Conservation (phyloP, 2,888 invertebrate species). For the Thymelicus lineola region DNA sequence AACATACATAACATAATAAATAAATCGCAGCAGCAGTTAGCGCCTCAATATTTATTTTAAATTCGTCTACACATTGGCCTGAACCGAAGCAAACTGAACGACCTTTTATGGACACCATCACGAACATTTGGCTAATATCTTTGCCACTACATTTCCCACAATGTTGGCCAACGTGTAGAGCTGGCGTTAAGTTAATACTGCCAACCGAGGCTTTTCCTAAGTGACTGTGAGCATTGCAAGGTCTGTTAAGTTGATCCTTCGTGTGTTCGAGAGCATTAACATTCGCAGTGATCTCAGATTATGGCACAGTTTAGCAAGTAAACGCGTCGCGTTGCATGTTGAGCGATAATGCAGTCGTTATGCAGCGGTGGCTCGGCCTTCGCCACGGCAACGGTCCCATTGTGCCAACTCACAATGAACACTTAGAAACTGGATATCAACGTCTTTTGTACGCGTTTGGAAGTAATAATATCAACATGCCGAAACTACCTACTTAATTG, state of each 20-base stretch:
- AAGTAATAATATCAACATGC: constrained; percentile 57
- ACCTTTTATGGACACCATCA: no score
- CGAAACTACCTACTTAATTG: constrained; percentile 44
- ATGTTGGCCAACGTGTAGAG: no score
- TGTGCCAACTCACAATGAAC: constrained; percentile 75
- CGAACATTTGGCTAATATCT: no score
- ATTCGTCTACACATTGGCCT: no score
- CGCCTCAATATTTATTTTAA: no score
- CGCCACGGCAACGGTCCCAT: constrained; percentile 76
- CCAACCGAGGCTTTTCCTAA: background rate
- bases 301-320: constrained; percentile 29
- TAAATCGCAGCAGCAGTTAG: no score
- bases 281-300: constrained; percentile 26
- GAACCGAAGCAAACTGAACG: no score
- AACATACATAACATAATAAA: no score
- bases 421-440: constrained; percentile 77
- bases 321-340: constrained; percentile 55
- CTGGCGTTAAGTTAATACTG: no score
- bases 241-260: background rate
- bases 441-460: constrained; percentile 68
- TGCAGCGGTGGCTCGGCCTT: constrained; percentile 77
- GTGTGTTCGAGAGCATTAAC: constrained; percentile 9
- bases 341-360: constrained; percentile 71
- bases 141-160: no score
- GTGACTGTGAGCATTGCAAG: background rate